Conservation (phyloP, 2,113 vertebrate species). For the Todiramphus saurophagus region DNA sequence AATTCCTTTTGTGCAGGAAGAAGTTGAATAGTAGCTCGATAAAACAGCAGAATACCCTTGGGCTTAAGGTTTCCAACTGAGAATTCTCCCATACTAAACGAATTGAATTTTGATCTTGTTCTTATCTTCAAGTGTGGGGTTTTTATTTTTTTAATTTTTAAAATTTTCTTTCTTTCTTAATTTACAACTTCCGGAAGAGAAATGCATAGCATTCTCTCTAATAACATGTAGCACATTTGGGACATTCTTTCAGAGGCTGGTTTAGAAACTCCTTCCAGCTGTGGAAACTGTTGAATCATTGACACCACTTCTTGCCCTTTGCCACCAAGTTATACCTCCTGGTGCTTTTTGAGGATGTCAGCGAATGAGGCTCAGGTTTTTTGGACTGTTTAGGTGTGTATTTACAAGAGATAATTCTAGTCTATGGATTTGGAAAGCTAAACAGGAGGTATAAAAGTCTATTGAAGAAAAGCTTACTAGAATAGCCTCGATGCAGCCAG, state of each 20-base stretch:
- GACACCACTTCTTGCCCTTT: neutral
- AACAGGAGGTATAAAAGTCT: neutral
- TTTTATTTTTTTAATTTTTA: no score
- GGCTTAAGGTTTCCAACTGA: neutral
- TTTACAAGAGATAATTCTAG: neutral
- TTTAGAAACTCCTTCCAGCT: neutral
- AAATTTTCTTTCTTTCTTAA: neutral
- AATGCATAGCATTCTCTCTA: neutral
- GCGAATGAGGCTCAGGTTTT: neutral
- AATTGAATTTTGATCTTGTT: neutral
- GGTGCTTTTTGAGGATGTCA: neutral
- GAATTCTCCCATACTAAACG: neutral
- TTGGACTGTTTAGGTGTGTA: neutral
- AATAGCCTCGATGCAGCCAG: neutral
- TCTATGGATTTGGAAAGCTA: neutral
- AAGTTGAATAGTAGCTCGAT: neutral
- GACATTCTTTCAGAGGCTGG: neutral
- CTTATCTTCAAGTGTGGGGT: neutral
- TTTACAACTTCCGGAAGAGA: neutral
- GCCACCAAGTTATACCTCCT: neutral
- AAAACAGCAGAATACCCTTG: neutral
- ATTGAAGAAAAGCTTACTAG: neutral
- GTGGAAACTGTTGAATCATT: neutral
- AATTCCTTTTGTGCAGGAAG: neutral
- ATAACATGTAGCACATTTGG: neutral